These are phyloP conservation scores for Ellobius talpinus DNA, from an alignment of 2,113 vertebrate genomes.

Conservation along the genomic window DNA sequence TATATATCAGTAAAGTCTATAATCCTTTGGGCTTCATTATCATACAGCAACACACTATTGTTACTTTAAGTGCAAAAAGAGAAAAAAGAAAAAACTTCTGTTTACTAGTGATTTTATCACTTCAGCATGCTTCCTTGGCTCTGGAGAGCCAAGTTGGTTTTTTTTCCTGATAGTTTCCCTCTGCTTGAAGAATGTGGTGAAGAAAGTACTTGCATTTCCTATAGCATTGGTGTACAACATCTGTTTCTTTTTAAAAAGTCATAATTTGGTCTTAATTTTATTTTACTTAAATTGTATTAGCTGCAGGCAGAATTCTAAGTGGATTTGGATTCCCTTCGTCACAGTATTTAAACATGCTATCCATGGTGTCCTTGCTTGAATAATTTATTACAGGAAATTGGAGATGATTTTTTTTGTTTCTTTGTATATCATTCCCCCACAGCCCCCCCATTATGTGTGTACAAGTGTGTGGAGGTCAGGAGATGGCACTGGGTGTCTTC, in stretches of 20 bases:
- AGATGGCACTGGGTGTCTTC: background rate
- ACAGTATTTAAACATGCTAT: background rate
- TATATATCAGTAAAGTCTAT: background rate
- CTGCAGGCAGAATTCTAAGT: background rate
- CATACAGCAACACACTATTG: background rate
- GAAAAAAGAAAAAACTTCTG: background rate
- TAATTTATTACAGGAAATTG: background rate
- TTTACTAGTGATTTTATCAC: background rate
- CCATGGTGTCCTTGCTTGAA: background rate
- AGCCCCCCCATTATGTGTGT: background rate
- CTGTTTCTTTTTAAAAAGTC: background rate
- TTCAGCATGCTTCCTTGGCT: background rate
- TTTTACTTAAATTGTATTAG: background rate
- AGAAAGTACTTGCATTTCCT: background rate
- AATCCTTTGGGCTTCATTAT: background rate
- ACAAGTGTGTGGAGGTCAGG: background rate
- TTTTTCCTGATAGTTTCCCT: background rate
- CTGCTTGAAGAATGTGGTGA: background rate
- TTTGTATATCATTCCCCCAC: no score
- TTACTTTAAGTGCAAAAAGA: background rate
- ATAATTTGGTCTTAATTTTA: background rate
- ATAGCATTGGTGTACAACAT: background rate
- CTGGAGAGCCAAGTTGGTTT: background rate
- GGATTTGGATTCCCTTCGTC: background rate
- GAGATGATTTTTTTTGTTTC: background rate